Evolutionary conservation across 2,888 invertebrate genomes (phyloP), one percentile per base, ranked within the genome.

Genomic region (Dicycla oo): DNA sequence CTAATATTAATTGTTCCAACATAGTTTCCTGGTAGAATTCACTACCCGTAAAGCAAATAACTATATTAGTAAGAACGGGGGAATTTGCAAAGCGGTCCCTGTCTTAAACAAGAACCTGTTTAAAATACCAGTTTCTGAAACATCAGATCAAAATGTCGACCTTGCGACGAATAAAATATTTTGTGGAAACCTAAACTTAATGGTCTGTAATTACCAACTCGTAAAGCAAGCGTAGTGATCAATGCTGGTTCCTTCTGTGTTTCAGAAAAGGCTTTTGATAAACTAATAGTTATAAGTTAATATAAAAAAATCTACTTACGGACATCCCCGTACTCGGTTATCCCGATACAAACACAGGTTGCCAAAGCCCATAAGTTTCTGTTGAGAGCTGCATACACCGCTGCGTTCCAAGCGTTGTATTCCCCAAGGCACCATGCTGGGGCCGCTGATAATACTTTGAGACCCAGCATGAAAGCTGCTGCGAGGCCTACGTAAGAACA

Each of bases 401-500:
- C 81, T 0, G 84, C 63, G 11, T 77, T 65, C 81, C 70, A 77
- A 18, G 84, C 81, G n/a, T 81, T 77, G 69, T 84, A 84, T 63
- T 82, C 84, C 45, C 70, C 64, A 64, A 81, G 64, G 65, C 84
- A 82, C 82, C 84, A 84, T 20, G 34, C 62, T 49, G 72, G 70
- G 54, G 84, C 82, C 56, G 81, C 69, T 26, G 77, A 2, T 69
- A 84, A 40, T 18, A 84, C 81, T 58, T 34, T 69, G 1, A 84
- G 40, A 23, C 73, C 66, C 6, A 84, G 8, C 38, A 66, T n/a
- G 30, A 54, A 71, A 2, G 81, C 81, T 47, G 81, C 65, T 26
- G 57, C 56, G 4, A 71, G 60, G 20, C 76, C 77, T 30, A 84
- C 0, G 61, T 69, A 84, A 15, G 84, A 84, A 18, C 26, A 84